phyloP scores from a whole-genome alignment of 2,113 vertebrate genomes.

The Stictonetta naevosa region DNA sequence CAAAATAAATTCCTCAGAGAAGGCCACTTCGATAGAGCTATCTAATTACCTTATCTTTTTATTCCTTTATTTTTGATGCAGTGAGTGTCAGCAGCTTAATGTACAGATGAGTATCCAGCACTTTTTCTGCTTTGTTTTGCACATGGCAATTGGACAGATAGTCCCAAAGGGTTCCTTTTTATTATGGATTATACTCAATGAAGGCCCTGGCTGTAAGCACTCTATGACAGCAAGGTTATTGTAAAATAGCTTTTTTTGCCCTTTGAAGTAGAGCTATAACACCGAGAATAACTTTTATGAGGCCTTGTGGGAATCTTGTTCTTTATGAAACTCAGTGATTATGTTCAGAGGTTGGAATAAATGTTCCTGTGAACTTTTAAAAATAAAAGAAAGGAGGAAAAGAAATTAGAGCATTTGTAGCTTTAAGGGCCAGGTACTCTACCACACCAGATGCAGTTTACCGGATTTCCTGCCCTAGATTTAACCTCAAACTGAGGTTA shows the following conservation, averaged over 20 bases:
- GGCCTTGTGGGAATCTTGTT: slow-evolving; percentile 50
- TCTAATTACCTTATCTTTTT: slow-evolving; percentile 33
- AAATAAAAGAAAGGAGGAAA: slow-evolving; percentile 1
- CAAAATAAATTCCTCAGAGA: slow-evolving; percentile 15
- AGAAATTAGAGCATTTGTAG: not conserved
- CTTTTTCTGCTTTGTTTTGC: slow-evolving; percentile 59
- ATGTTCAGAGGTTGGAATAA: slow-evolving; percentile 60
- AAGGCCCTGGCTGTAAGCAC: slow-evolving; percentile 40
- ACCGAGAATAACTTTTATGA: slow-evolving; percentile 56
- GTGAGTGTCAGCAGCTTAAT: not conserved
- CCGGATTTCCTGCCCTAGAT: not conserved
- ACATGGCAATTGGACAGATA: slow-evolving; percentile 6
- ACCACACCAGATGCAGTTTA: not conserved
- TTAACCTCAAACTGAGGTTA: not conserved
- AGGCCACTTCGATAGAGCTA: not conserved
- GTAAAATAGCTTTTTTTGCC: slow-evolving; percentile 39
- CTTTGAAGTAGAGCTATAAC: slow-evolving; percentile 62
- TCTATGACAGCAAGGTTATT: slow-evolving; percentile 62
- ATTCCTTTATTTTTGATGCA: not conserved
- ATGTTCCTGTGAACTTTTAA: slow-evolving; percentile 15
- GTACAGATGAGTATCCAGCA: slow-evolving; percentile 30
- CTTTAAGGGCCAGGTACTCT: not conserved
- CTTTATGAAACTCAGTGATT: slow-evolving; percentile 33
- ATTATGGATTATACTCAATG: slow-evolving; percentile 59
- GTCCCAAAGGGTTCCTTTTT: slow-evolving; percentile 37